A percentile compares a stretch with the other conserved stretches of the same genome.
Evolutionary conservation across 2,113 vertebrate species (phyloP).

Genomic region (Scortum barcoo): DNA sequence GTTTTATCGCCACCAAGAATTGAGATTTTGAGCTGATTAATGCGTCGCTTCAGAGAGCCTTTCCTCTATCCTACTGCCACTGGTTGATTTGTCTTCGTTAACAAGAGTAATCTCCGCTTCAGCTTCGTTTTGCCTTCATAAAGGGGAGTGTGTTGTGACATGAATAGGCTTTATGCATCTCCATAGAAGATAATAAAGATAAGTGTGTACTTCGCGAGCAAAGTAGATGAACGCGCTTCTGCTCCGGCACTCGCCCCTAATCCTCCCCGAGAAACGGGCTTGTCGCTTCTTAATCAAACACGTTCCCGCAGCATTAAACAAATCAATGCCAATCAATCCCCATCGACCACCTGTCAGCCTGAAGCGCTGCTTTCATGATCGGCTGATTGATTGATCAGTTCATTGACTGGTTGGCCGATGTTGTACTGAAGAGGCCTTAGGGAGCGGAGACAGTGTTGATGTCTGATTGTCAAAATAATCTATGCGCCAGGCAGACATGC

Average conservation of each 20-base stretch:
- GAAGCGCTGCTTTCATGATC: slow-evolving; percentile 40
- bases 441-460: slow-evolving; percentile 3
- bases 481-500: not conserved
- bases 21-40: not conserved
- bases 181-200: slow-evolving; percentile 17
- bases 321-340: slow-evolving; percentile 49
- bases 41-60: not conserved
- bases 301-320: slow-evolving; percentile 19
- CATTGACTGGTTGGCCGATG: slow-evolving; percentile 24
- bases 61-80: not conserved
- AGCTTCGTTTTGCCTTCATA: not conserved
- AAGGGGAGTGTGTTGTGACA: not conserved
- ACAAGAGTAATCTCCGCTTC: not conserved
- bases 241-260: not conserved
- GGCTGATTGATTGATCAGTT: slow-evolving; percentile 31
- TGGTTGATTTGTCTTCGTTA: slow-evolving; percentile 29
- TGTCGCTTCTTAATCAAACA: slow-evolving; percentile 36
- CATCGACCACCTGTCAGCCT: slow-evolving; percentile 37
- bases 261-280: slow-evolving; percentile 16
- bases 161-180: slow-evolving; percentile 21
- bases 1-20: not conserved
- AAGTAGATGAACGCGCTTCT: slow-evolving; percentile 25
- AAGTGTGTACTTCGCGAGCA: not conserved
- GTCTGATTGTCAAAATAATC: not conserved
- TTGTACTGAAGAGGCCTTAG: slow-evolving; percentile 18